A percentile compares a stretch with the other conserved stretches of the same genome.
Conservation (phyloP, 2,113 vertebrate genomes). For the Pollimyrus isidori region DNA sequence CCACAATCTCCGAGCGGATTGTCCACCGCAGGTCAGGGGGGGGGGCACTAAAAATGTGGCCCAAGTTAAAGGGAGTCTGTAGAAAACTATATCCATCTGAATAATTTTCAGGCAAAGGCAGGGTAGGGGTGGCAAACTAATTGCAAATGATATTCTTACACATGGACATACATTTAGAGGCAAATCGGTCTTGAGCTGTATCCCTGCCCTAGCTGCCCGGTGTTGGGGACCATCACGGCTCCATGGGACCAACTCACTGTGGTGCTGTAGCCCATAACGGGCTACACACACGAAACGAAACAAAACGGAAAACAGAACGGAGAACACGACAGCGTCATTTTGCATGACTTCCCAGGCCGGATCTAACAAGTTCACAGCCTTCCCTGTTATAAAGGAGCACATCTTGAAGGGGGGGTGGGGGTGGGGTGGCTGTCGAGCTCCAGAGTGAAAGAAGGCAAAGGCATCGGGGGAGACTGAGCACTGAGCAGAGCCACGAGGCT, state of each 20-base stretch:
- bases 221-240: neutral
- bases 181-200: neutral
- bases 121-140: conserved; percentile 4
- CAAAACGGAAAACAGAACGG: neutral
- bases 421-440: too few relatives aligned
- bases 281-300: neutral
- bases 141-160: neutral
- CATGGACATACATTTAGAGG: neutral
- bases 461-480: neutral
- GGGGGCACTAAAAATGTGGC: neutral
- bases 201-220: neutral
- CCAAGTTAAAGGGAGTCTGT: conserved; percentile 14
- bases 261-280: neutral
- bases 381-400: conserved; percentile 5
- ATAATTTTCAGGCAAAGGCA: conserved; percentile 10
- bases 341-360: neutral
- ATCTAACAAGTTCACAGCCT: neutral
- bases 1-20: conserved; percentile 16
- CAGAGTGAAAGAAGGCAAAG: neutral
- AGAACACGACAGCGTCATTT: neutral
- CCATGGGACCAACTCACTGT: neutral
- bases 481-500: neutral
- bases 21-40: conserved; percentile 18
- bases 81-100: conserved; percentile 21
- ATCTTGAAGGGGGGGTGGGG: neutral